phyloP scores from a whole-genome alignment of 2,113 vertebrate genomes.

The Gobiocypris rarus region DNA sequence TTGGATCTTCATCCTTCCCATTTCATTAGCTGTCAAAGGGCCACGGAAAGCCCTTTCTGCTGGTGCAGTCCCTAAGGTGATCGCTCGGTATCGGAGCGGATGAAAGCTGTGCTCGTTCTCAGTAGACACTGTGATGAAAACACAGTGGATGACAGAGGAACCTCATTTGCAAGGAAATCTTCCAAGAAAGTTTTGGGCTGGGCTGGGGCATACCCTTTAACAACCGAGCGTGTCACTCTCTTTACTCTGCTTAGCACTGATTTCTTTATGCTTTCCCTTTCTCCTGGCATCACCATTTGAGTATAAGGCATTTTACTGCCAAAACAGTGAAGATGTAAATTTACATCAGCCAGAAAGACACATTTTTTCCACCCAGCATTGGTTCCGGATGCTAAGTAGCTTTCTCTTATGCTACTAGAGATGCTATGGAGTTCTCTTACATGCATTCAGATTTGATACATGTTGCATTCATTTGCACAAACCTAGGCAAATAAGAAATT shows the following conservation, averaged over 20 bases:
- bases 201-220: conserved; percentile 24
- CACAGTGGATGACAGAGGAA: neutral
- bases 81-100: neutral
- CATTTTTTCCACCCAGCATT: conserved; percentile 25
- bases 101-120: neutral
- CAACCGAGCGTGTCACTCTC: neutral
- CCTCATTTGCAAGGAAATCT: conserved; percentile 39
- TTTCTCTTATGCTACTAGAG: no score
- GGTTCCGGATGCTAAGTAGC: neutral
- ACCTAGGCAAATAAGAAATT: neutral
- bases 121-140: neutral
- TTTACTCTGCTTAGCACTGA: conserved; percentile 1
- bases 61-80: neutral
- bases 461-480: neutral
- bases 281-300: conserved; percentile 14
- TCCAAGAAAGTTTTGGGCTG: conserved; percentile 31
- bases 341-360: conserved; percentile 39
- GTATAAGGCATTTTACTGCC: conserved; percentile 54
- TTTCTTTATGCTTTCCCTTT: conserved; percentile 50
- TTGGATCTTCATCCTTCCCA: conserved; percentile 8
- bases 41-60: neutral
- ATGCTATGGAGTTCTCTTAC: neutral
- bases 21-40: neutral
- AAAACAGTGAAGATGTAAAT: conserved; percentile 49
- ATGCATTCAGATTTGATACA: neutral